A percentile compares a stretch with the other conserved stretches of the same genome.
Conservation (phyloP, 2,888 invertebrate species). For the Pollenia griseotomentosa region DNA sequence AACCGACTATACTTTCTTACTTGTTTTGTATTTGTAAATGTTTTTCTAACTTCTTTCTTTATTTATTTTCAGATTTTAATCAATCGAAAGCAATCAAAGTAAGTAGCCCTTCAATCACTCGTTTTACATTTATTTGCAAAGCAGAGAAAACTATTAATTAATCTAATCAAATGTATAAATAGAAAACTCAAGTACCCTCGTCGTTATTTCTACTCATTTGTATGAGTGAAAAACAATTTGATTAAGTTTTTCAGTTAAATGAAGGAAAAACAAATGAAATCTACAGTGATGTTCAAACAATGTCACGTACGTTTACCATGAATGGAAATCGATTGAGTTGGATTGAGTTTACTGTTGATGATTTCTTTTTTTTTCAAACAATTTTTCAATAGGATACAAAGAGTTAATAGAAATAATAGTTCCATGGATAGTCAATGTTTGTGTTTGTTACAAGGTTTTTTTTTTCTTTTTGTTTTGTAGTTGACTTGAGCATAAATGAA, state of each 20-base stretch:
- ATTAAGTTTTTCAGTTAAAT: constrained; percentile 12
- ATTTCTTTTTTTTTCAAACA: neutral
- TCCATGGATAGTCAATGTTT: constrained; percentile 27
- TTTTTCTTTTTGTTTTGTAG: constrained; percentile 4
- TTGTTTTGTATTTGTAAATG: neutral
- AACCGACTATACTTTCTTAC: too few relatives aligned
- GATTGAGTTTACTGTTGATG: neutral
- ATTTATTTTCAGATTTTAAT: constrained; percentile 8
- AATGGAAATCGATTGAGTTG: constrained; percentile 57
- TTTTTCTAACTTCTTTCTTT: neutral
- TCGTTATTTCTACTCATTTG: neutral
- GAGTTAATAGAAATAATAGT: constrained; percentile 34
- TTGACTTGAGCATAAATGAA: constrained; percentile 1
- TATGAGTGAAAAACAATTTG: neutral
- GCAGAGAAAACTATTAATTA: constrained; percentile 49
- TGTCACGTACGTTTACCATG: constrained; percentile 63
- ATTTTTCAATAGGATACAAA: neutral
- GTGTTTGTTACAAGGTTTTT: neutral
- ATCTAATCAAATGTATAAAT: constrained; percentile 54
- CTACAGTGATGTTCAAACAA: neutral
- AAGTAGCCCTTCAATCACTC: constrained; percentile 26
- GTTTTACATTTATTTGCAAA: neutral
- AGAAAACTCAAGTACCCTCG: neutral
- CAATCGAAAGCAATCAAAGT: constrained; percentile 18
- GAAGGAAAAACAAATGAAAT: constrained; percentile 24